Percentiles rank a stretch among this genome's conserved stretches.
These are phyloP conservation scores for Onychomys arenicola DNA, from an alignment of 2,797 vertebrate genomes.

Conservation along the genomic window DNA sequence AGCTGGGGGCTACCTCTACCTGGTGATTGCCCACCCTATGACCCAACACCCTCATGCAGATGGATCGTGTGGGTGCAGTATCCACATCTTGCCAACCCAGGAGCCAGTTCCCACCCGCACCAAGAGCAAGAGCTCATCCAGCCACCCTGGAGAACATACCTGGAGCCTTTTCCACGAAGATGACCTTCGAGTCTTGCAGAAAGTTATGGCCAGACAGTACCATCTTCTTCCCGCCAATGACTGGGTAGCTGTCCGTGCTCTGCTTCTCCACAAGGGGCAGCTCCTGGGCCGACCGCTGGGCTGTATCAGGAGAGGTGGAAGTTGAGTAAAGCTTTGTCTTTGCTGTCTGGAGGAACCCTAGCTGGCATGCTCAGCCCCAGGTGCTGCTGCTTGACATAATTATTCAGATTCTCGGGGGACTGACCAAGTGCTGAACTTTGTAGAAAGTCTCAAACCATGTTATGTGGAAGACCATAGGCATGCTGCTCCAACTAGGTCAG, in stretches of 20 bases:
- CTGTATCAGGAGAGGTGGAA: constrained; percentile 82
- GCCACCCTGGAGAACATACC: constrained; percentile 87
- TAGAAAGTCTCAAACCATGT: neutral
- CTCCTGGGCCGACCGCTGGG: constrained; percentile 99
- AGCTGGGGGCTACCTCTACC: neutral
- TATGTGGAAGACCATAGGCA: fast-evolving
- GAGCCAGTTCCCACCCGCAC: neutral
- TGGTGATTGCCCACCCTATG: neutral
- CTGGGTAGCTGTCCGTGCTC: constrained; percentile 93
- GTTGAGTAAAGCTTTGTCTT: too few relatives aligned
- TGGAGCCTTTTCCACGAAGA: constrained; percentile 99
- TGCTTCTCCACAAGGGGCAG: constrained; percentile 99
- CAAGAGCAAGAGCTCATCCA: fast-evolving
- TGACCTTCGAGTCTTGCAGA: constrained; percentile 97
- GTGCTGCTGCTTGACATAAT: neutral
- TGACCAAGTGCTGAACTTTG: too few relatives aligned
- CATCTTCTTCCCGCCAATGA: constrained; percentile 95
- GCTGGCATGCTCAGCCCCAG: neutral
- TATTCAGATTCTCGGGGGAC: neutral
- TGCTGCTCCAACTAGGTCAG: neutral
- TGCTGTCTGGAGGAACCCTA: neutral
- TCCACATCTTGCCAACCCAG: neutral
- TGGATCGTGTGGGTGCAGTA: fast-evolving
- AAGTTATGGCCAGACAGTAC: constrained; percentile 97
- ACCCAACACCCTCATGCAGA: neutral